Conservation (phyloP, 2,113 vertebrate genomes). For the Etheostoma spectabile region DNA sequence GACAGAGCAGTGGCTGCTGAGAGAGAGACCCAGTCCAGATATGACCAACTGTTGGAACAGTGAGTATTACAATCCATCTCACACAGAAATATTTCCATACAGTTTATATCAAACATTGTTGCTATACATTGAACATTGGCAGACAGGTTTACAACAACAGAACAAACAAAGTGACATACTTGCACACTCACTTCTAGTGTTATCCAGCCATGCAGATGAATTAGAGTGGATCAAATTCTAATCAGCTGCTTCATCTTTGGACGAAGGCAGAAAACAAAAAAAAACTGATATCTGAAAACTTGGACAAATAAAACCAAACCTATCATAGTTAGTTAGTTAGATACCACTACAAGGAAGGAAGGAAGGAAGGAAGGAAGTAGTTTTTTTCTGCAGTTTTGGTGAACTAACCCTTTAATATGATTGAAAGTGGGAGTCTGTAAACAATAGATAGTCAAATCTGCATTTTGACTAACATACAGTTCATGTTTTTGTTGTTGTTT, state of each 20-base stretch:
- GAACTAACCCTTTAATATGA: background rate
- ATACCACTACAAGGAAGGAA: background rate
- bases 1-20: constrained; percentile 89
- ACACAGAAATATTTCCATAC: background rate
- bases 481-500: background rate
- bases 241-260: background rate
- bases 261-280: background rate
- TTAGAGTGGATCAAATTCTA: background rate
- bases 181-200: background rate
- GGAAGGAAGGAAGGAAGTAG: background rate
- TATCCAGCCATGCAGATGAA: background rate
- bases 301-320: background rate
- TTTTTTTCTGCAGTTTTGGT: background rate
- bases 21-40: constrained; percentile 90
- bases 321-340: background rate
- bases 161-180: background rate
- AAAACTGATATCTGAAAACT: background rate
- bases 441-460: background rate
- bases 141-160: background rate
- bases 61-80: constrained; percentile 80
- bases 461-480: background rate
- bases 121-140: background rate
- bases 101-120: background rate
- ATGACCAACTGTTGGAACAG: constrained; percentile 93
- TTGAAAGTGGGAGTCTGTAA: background rate